These are phyloP conservation scores for Choristoneura rosaceana DNA, from an alignment of 2,888 invertebrate species.

Conservation along the genomic window DNA sequence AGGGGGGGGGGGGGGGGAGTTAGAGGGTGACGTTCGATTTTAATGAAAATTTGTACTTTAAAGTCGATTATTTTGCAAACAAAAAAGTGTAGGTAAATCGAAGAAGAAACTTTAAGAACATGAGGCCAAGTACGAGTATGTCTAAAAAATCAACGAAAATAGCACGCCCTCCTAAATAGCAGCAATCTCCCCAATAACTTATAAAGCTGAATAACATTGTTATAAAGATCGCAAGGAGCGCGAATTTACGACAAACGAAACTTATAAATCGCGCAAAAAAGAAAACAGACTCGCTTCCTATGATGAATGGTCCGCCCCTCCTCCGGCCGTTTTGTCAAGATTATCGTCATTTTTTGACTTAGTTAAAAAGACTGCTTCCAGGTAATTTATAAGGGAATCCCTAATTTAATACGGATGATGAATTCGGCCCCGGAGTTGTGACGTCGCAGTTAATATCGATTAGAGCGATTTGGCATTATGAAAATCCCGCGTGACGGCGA, in stretches of 20 bases:
- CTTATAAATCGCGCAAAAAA: constrained; percentile 21
- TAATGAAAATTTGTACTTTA: too few species aligned
- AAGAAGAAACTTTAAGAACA: too few species aligned
- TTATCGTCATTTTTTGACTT: constrained; percentile 33
- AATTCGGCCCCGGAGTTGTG: constrained; percentile 21
- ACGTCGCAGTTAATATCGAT: constrained; percentile 47
- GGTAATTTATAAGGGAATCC: constrained; percentile 41
- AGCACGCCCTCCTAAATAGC: constrained; percentile 5
- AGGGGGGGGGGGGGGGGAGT: too few species aligned
- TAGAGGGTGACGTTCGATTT: too few species aligned
- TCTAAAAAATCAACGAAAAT: too few species aligned
- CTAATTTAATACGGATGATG: constrained; percentile 39
- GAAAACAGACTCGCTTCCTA: constrained; percentile 13
- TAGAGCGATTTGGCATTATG: constrained; percentile 45
- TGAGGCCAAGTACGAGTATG: too few species aligned
- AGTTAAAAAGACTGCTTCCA: constrained; percentile 27
- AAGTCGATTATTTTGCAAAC: too few species aligned
- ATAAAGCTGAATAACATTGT: constrained; percentile 13
- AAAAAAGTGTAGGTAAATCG: too few species aligned
- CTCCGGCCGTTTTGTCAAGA: constrained; percentile 30
- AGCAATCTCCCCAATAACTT: constrained; percentile 10
- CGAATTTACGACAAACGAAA: constrained; percentile 25
- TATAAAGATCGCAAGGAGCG: constrained; percentile 18
- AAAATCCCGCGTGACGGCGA: constrained; percentile 5
- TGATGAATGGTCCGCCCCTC: constrained; percentile 5